A percentile compares a stretch with the other conserved stretches of the same genome.
Conservation (phyloP, 1,140 invertebrate species). For the Bombyx mandarina region DNA sequence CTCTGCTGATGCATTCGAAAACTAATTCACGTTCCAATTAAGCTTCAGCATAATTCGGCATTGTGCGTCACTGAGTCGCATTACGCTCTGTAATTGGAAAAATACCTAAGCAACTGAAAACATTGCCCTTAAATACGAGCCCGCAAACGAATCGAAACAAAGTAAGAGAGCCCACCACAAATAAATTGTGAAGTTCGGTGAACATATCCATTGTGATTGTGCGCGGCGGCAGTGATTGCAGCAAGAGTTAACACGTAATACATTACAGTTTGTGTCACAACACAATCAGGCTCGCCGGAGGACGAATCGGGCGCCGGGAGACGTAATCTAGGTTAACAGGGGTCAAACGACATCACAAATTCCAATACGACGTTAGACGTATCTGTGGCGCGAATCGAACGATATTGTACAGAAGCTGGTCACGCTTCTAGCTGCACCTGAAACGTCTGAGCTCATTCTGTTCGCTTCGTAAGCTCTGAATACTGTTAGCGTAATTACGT, state of each 20-base stretch:
- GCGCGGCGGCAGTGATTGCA: slow-evolving; percentile 60
- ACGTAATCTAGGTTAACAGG: slow-evolving; percentile 72
- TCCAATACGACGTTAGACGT: slow-evolving; percentile 72
- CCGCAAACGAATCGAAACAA: not conserved
- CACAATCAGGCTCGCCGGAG: slow-evolving; percentile 63
- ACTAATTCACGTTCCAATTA: too few relatives aligned
- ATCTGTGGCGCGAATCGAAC: slow-evolving; percentile 67
- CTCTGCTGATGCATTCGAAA: too few relatives aligned
- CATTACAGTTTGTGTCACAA: slow-evolving; percentile 71
- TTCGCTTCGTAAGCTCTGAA: too few relatives aligned
- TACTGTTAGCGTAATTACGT: too few relatives aligned
- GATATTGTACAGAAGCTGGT: slow-evolving; percentile 33
- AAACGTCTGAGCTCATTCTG: too few relatives aligned
- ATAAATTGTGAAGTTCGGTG: slow-evolving; percentile 58
- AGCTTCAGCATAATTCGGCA: too few relatives aligned
- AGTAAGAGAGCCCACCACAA: slow-evolving; percentile 11
- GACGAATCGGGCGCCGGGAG: slow-evolving; percentile 69
- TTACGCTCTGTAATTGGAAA: too few relatives aligned
- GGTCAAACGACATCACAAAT: slow-evolving; percentile 73
- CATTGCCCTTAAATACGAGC: too few relatives aligned
- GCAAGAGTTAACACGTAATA: slow-evolving; percentile 71
- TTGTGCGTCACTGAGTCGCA: too few relatives aligned
- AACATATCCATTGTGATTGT: slow-evolving; percentile 64
- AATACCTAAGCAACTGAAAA: too few relatives aligned
- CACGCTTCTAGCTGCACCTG: too few relatives aligned